Base-by-base conservation (phyloP, 2,113 vertebrate genomes). In the Piaya cayana region DNA sequence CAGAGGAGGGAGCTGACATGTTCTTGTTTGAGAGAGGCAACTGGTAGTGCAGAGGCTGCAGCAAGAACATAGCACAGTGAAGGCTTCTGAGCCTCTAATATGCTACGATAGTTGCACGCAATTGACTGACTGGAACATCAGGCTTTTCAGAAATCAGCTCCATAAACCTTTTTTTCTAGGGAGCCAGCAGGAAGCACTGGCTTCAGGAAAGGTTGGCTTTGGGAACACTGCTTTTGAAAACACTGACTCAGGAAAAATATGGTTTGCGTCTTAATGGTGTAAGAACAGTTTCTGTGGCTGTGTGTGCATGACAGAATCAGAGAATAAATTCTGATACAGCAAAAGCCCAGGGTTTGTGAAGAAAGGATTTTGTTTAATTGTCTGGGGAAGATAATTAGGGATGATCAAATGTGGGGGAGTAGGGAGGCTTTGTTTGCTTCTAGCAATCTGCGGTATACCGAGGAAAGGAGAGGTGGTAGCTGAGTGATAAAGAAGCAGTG, bases 321-420 rank as follows among this genome's bases (percentile, higher is more conserved):
- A 92, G 64, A 78, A 86, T n/a, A 5, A 50, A 34, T 74, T 87
- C 70, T 77, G 75, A 85, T 70, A 37, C 42, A 65, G 52, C 36
- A 95, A 69, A 55, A 3, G 3, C 15, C 50, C n/a, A 7, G 13
- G 56, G 34, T 72, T 92, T 83, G 47, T 3, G 1, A 72, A 72
- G 55, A 80, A 79, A 91, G 45, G 22, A 34, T 77, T 87, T 90
- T 76, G 32, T 95, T 90, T 90, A 74, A 77, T 87, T 42, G 18
- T 12, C 53, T 91, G 55, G 62, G 36, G 62, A 91, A 87, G 16
- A 37, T 90, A 91, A 94, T 90, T 77, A 65, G 81, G n/a, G 37
- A 82, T 77, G 62, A 69, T 82, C 86, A 88, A 63, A 76, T 80
- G 67, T 65, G 62, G 55, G 87, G 63, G 59, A 91, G 75, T 64